These are phyloP conservation scores for Sylvia borin DNA, from an alignment of 2,797 vertebrate species.

Conservation along the genomic window DNA sequence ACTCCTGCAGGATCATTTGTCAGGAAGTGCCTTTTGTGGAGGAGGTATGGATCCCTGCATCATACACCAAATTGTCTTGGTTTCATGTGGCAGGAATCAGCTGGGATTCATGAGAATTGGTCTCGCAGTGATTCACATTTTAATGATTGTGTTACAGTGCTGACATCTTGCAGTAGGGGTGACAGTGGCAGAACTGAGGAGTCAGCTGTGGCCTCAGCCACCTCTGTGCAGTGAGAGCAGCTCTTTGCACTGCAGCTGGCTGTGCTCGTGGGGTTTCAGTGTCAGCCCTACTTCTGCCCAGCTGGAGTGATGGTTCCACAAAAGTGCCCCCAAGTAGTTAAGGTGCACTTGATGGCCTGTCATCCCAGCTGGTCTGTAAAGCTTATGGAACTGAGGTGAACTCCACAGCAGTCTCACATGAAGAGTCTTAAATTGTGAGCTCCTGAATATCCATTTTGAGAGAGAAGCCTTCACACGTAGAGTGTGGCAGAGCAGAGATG, in stretches of 20 bases:
- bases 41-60: background rate
- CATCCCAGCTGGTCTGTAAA: background rate
- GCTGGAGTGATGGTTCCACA: background rate
- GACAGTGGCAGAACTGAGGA: background rate
- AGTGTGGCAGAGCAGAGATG: background rate
- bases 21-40: conserved; percentile 3
- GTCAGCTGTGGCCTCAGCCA: background rate
- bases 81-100: background rate
- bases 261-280: background rate
- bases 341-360: background rate
- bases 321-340: background rate
- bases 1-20: background rate
- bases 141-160: background rate
- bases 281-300: background rate
- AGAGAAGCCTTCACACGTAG: background rate
- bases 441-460: background rate
- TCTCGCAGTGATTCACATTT: background rate
- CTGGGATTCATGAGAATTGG: background rate
- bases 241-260: background rate
- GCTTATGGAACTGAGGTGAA: background rate
- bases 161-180: background rate
- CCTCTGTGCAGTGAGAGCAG: background rate
- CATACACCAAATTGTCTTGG: background rate
- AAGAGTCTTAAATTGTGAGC: background rate
- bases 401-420: background rate